A percentile compares a stretch with the other conserved stretches of the same genome.
These are phyloP conservation scores for Chirona hameri DNA, from an alignment of 2,888 invertebrate genomes.

Conservation along the genomic window DNA sequence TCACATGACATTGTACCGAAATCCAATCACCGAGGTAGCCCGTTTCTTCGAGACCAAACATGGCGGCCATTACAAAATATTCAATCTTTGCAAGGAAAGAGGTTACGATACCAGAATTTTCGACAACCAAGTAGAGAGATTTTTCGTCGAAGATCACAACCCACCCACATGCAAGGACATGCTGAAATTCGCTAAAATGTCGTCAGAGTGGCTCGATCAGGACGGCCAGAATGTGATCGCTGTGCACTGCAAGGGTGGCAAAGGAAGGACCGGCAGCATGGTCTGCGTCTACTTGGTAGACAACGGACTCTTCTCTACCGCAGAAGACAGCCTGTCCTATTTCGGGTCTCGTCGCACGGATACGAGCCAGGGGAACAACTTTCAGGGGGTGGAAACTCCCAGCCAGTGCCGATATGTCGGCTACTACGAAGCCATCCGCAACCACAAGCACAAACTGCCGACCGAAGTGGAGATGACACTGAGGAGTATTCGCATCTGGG, in stretches of 20 bases:
- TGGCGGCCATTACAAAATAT: conserved; percentile 50
- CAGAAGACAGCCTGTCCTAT: conserved; percentile 51
- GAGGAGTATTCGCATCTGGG: conserved; percentile 46
- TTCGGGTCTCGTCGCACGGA: conserved; percentile 54
- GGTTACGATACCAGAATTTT: conserved; percentile 49
- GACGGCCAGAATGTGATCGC: conserved; percentile 50
- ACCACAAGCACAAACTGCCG: conserved; percentile 47
- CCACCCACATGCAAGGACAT: conserved; percentile 50
- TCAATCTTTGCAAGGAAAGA: conserved; percentile 53
- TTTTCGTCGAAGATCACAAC: conserved; percentile 53
- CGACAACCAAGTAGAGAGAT: conserved; percentile 49
- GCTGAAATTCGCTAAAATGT: conserved; percentile 49
- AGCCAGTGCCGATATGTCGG: conserved; percentile 54
- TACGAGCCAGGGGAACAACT: conserved; percentile 48
- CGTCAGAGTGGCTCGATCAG: conserved; percentile 48
- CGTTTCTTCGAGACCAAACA: conserved; percentile 52
- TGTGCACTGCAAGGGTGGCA: conserved; percentile 55
- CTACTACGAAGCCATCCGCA: conserved; percentile 50
- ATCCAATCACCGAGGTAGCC: conserved; percentile 52
- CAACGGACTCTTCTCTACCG: conserved; percentile 49
- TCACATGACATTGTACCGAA: conserved; percentile 51
- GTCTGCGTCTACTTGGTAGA: conserved; percentile 53
- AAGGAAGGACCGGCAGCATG: conserved; percentile 54
- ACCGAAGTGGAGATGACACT: conserved; percentile 45
- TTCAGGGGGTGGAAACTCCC: conserved; percentile 54